Evolutionary conservation across 64 coral and sea anemone species (phyloP).

Genomic region (Anthopleura sola): DNA sequence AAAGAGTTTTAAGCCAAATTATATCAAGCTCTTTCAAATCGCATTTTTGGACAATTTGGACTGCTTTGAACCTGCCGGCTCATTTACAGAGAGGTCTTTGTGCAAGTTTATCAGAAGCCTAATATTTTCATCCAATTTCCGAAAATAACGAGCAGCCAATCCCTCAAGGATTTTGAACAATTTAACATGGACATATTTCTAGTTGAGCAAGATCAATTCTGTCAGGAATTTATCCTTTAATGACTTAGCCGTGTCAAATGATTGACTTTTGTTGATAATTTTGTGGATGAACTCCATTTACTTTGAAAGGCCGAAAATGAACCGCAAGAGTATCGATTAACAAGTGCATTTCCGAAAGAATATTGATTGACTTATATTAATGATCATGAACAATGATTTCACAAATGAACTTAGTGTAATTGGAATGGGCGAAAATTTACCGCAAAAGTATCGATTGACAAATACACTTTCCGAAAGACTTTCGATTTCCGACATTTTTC

Average conservation of each 20-base stretch:
- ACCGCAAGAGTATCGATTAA: neutral
- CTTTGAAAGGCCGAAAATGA: neutral
- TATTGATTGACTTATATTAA: too few relatives aligned
- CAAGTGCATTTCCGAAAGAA: neutral
- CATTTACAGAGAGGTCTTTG: neutral
- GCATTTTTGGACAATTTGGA: neutral
- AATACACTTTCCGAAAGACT: neutral
- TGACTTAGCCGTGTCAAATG: neutral
- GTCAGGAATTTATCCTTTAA: too few relatives aligned
- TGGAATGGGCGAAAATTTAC: neutral
- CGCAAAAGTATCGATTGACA: neutral
- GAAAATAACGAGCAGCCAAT: neutral
- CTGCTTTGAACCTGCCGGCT: neutral
- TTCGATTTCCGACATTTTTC: neutral
- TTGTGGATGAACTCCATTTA: neutral
- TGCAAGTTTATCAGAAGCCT: neutral
- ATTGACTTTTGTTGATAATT: neutral
- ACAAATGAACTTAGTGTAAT: neutral
- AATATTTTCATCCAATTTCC: neutral
- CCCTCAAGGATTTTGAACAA: neutral
- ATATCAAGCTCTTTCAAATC: neutral
- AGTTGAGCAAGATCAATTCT: too few relatives aligned
- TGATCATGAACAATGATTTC: too few relatives aligned
- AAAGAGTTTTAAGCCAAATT: neutral
- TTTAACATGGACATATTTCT: neutral